A percentile compares a stretch with the other conserved stretches of the same genome.
Evolutionary conservation across 2,113 vertebrate species (phyloP).

Genomic region (Felis chaus): DNA sequence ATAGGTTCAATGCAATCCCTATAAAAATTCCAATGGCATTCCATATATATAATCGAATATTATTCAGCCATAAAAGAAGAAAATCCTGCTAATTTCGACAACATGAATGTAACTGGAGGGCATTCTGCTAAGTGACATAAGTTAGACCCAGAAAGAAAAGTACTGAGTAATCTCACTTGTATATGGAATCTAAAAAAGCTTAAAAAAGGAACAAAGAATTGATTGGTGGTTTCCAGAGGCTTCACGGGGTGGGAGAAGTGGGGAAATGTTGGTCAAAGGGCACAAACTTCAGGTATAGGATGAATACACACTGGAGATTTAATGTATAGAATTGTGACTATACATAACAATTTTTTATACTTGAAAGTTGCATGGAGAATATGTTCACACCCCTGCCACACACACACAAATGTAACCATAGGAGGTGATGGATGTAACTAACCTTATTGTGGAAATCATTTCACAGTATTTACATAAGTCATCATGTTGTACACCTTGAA

Average conservation of each 20-base stretch:
- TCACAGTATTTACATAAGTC: background rate
- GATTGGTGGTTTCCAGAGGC: background rate
- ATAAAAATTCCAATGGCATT: background rate
- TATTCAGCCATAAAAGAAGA: background rate
- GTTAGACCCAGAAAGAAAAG: background rate
- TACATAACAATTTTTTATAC: background rate
- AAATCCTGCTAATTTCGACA: background rate
- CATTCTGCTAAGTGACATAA: background rate
- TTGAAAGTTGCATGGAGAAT: background rate
- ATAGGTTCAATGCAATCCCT: background rate
- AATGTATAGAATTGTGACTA: background rate
- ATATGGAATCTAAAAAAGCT: background rate
- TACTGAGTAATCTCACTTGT: background rate
- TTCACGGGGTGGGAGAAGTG: background rate
- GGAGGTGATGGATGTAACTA: background rate
- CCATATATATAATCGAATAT: background rate
- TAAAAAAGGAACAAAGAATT: background rate
- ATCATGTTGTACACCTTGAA: background rate
- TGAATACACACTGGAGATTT: background rate
- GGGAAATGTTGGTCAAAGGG: background rate
- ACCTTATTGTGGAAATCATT: background rate
- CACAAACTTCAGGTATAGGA: background rate
- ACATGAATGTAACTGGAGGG: background rate
- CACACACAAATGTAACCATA: background rate
- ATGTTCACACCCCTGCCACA: background rate